A percentile compares a stretch with the other conserved stretches of the same genome.
Evolutionary conservation across 2,797 vertebrate species (phyloP).

Genomic region (Hemitrygon akajei): DNA sequence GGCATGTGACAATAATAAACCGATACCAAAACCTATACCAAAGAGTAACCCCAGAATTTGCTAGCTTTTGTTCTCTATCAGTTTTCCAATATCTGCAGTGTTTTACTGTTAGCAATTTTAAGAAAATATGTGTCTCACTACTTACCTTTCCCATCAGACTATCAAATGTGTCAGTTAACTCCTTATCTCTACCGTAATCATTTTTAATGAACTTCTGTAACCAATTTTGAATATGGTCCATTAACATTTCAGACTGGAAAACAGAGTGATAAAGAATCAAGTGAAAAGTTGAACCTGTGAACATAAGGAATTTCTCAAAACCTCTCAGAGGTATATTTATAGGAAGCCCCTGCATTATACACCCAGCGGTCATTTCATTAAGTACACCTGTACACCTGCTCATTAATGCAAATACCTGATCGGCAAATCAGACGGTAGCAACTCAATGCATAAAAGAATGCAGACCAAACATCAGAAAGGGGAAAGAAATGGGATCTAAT

Average conservation of each 20-base stretch:
- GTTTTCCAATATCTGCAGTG: no score
- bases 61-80: no score
- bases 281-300: background rate
- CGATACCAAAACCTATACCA: no score
- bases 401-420: no score
- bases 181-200: constrained; percentile 53
- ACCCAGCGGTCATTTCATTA: no score
- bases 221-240: constrained; percentile 49
- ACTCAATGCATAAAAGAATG: no score
- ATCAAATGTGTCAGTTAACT: constrained; percentile 64
- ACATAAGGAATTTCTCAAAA: background rate
- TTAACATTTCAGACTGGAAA: constrained; percentile 53
- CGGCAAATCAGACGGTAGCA: no score
- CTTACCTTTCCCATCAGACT: constrained; percentile 60
- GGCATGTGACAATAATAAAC: no score
- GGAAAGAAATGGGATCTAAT: no score
- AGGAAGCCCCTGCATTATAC: background rate
- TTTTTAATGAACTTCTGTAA: constrained; percentile 50
- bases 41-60: no score
- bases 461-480: no score
- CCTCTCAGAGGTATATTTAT: background rate
- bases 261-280: background rate
- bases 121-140: background rate
- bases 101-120: background rate
- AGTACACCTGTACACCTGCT: no score